A percentile compares a stretch with the other conserved stretches of the same genome.
These are phyloP conservation scores for Acleris emargana DNA, from an alignment of 2,888 invertebrate genomes.

Conservation along the genomic window DNA sequence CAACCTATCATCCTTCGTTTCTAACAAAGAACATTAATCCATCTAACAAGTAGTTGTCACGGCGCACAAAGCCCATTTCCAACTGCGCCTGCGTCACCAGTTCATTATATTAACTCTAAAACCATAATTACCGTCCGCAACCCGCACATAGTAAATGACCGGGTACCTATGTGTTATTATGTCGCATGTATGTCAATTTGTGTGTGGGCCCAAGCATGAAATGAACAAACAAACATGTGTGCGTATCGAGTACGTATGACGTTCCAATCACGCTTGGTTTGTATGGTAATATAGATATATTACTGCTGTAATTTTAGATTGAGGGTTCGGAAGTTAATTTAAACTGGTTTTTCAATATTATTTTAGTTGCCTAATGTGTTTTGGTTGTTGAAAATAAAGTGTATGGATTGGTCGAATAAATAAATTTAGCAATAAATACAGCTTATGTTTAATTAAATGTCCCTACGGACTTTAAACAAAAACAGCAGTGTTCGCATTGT, in stretches of 20 bases:
- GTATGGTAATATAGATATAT: neutral
- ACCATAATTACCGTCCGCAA: neutral
- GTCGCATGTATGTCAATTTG: slow-evolving; percentile 53
- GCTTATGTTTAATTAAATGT: too few relatives aligned
- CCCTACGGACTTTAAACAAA: too few relatives aligned
- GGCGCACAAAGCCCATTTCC: too few relatives aligned
- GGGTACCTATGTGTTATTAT: slow-evolving; percentile 26
- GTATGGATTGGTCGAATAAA: too few relatives aligned
- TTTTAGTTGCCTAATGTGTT: too few relatives aligned
- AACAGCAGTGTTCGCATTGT: too few relatives aligned
- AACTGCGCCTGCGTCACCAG: neutral
- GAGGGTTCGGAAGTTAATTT: neutral
- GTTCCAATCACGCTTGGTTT: slow-evolving; percentile 10
- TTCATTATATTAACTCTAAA: neutral
- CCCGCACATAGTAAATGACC: slow-evolving; percentile 25
- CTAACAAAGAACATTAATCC: too few relatives aligned
- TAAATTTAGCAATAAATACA: too few relatives aligned
- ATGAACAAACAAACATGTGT: slow-evolving; percentile 63
- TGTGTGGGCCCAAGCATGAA: slow-evolving; percentile 66
- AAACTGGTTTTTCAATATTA: neutral
- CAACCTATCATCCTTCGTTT: too few relatives aligned
- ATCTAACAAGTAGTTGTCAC: too few relatives aligned
- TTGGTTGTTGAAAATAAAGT: too few relatives aligned
- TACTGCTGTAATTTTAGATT: neutral
- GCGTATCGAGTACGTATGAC: slow-evolving; percentile 26